These are phyloP conservation scores for Hydropsyche tenuis DNA, from an alignment of 1,140 invertebrate genomes.

Conservation along the genomic window DNA sequence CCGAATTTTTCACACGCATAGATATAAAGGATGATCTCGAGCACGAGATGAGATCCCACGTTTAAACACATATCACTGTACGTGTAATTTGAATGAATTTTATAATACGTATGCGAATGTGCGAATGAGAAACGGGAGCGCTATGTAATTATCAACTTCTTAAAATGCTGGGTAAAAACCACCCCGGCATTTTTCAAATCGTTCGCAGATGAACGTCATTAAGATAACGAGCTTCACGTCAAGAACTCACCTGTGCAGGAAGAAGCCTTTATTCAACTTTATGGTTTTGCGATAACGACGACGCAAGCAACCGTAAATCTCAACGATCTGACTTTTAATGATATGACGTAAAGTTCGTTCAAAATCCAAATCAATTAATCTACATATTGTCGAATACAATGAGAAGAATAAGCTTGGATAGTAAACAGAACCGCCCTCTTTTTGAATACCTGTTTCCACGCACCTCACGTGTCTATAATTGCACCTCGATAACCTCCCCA, in stretches of 20 bases:
- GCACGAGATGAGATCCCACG: slow-evolving; percentile 16
- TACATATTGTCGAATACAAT: too few species aligned
- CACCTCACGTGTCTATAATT: slow-evolving; percentile 47
- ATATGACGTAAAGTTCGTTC: background rate
- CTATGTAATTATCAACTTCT: background rate
- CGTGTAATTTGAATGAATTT: background rate
- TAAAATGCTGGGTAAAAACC: background rate
- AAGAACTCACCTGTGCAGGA: background rate
- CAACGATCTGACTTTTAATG: slow-evolving; percentile 18
- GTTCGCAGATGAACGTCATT: slow-evolving; percentile 34
- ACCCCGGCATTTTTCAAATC: background rate
- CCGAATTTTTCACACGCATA: slow-evolving; percentile 19
- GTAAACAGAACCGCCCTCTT: too few species aligned
- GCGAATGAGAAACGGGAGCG: background rate
- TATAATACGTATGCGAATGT: too few species aligned
- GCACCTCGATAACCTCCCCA: slow-evolving; percentile 35
- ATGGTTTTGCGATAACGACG: slow-evolving; percentile 2
- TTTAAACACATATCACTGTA: background rate
- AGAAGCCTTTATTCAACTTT: slow-evolving; percentile 37
- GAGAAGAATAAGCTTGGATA: too few species aligned
- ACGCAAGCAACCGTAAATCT: background rate
- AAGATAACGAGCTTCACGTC: slow-evolving; percentile 31
- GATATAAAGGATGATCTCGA: slow-evolving; percentile 32
- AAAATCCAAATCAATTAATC: too few species aligned
- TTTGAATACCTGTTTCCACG: too few species aligned